These are phyloP conservation scores for Caenorhabditis auriculariae DNA, from an alignment of 2,888 invertebrate species.

Conservation along the genomic window DNA sequence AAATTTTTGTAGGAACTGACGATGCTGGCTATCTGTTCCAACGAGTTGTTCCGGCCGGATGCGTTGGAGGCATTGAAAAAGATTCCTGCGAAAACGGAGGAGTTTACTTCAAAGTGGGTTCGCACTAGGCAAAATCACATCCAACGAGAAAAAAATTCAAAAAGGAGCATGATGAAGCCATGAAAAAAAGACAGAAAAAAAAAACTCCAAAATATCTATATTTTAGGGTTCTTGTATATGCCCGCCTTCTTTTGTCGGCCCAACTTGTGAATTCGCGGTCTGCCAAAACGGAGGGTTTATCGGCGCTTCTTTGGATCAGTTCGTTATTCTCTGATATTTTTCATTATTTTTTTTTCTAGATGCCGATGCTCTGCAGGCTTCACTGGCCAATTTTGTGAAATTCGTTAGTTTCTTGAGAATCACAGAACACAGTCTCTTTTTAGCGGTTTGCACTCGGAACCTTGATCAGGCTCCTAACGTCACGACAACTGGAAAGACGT, in stretches of 20 bases:
- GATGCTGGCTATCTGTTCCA: constrained; percentile 44
- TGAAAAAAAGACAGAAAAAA: too few species aligned
- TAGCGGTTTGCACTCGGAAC: constrained; percentile 36
- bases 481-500: constrained; percentile 20
- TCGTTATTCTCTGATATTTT: too few species aligned
- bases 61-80: constrained; percentile 21
- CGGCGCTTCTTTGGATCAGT: constrained; percentile 13
- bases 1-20: constrained; percentile 33
- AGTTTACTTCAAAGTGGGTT: constrained; percentile 15
- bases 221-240: constrained; percentile 34
- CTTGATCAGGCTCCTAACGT: constrained; percentile 19
- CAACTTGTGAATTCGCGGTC: constrained; percentile 24
- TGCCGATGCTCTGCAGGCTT: constrained; percentile 29
- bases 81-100: constrained; percentile 49
- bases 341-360: too few species aligned
- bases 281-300: constrained; percentile 37
- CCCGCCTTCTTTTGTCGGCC: constrained; percentile 37
- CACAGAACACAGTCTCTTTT: constrained; percentile 7
- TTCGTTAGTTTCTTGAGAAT: constrained; percentile 20
- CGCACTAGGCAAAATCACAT: background rate
- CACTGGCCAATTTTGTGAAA: constrained; percentile 40
- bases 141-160: background rate
- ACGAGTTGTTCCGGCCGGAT: constrained; percentile 39
- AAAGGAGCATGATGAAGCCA: background rate
- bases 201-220: background rate